These are phyloP conservation scores for Notechis scutatus DNA, from an alignment of 2,113 vertebrate species.

Conservation along the genomic window DNA sequence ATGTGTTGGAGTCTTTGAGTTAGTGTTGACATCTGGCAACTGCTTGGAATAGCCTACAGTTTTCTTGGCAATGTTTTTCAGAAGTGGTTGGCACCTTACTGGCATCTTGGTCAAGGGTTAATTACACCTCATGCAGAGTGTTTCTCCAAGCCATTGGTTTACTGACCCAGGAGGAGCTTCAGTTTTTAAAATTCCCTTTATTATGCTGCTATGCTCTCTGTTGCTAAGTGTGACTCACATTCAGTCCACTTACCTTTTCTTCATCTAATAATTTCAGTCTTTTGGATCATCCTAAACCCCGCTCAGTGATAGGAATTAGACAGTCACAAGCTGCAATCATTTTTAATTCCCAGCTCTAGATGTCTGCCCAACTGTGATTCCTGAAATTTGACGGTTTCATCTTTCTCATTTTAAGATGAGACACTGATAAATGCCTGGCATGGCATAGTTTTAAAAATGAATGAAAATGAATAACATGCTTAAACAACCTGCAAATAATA, in stretches of 20 bases:
- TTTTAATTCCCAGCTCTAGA: background rate
- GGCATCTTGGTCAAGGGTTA: slow-evolving; percentile 60
- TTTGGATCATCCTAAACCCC: background rate
- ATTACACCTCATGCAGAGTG: slow-evolving; percentile 43
- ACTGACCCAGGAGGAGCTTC: slow-evolving; percentile 43
- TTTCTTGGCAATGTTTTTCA: background rate
- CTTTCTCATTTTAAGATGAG: background rate
- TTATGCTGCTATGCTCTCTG: background rate
- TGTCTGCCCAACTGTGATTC: background rate
- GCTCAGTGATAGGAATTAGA: background rate
- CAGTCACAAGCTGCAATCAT: background rate
- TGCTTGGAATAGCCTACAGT: background rate
- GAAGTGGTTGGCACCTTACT: slow-evolving; percentile 9
- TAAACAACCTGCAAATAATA: background rate
- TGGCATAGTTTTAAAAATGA: background rate
- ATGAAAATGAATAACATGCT: background rate
- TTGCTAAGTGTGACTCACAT: background rate
- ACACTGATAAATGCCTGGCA: background rate
- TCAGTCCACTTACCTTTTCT: background rate
- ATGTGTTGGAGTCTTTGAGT: background rate
- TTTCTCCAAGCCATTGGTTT: slow-evolving; percentile 50
- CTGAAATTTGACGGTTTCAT: background rate
- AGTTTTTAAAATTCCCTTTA: background rate
- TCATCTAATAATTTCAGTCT: background rate
- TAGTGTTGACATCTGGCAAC: background rate